Base-by-base conservation (phyloP, 2,888 invertebrate species). In the Sesamia inferens region DNA sequence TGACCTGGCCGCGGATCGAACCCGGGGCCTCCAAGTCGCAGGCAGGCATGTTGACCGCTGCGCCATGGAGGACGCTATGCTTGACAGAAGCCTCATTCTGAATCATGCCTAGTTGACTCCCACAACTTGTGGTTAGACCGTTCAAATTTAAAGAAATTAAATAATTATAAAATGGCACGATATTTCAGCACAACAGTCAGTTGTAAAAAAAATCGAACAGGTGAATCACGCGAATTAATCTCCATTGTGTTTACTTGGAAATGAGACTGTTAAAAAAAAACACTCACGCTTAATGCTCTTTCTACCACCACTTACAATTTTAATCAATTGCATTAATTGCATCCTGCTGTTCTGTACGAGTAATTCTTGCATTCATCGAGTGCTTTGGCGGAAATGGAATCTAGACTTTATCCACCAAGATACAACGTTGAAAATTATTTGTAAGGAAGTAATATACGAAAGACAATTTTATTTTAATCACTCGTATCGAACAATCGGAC, bases 261-360 rank as follows among this genome's bases (percentile, higher is more conserved):
- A 59, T 11, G 31, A 19, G 51, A 62, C 42, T 51, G 66, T 63
- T 79, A 76, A 51, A 68, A 82, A 82, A 82, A 82, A 74, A 64
- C 74, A 72, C 44, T 73, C 61, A 64, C 66, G 44, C 69, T 76
- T 78, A 79, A 85, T 81, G 66, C 61, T 72, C 74, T 76, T 83
- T 19, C 72, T 70, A 72, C 68, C 24, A 79, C 82, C 86, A 87
- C 89, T 89, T 87, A 88, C 85, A 87, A 86, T 87, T 89, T 90
- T 91, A 92, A 92, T 91, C 90, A 91, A 88, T 90, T 89, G 88
- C 83, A 91, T 91, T 92, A 92, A 93, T 91, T 91, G 88, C 89
- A 87, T 89, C 86, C 87, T 87, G 86, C 83, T 88, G 78, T 86
- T 87, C 84, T 77, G 81, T 79, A 68, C 79, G 79, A 81, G 82